Evolutionary conservation across 2,888 invertebrate genomes (phyloP), one percentile per base, ranked within the genome.

Genomic region (Glaucopsyche alexis): DNA sequence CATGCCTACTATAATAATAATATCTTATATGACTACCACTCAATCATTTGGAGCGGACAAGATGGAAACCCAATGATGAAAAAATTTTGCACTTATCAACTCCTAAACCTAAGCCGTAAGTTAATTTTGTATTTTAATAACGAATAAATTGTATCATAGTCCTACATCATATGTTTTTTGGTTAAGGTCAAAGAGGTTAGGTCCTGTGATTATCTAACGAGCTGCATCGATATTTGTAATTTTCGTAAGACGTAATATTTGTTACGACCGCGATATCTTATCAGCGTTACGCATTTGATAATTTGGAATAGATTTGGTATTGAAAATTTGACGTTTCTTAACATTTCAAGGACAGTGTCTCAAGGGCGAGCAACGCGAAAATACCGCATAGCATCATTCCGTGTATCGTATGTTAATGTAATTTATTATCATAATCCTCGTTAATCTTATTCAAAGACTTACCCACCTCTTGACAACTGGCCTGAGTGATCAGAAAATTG

Each of bases 401-500:
- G 76, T 77, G 70, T 50, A 71, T 67, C 67, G 40, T 52, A 75
- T 72, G 55, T 72, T 52, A 73, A 70, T 49, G 45, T 60, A 52
- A 69, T 65, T 67, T 65, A 66, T 42, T 13, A 42, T 50, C 11
- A 19, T 40, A 19, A 16, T 42, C 42, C 52, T 55, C 19, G 45
- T 6, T 67, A 67, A 52, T 52, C 67, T 50, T 50, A 50, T 66
- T 75, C 75, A 76, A 87, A 91, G 93, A 95, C 95, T 95, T 95
- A 95, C 95, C 95, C 93, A 96, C 96, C 96, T 96, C 95, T 95
- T 95, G 95, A 94, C 95, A 95, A 92, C 94, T 94, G 89, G 95
- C 95, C 90, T 94, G 93, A 85, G 94, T 92, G 85, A 95, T 88
- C 86, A 95, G 88, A 89, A 93, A 93, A 87, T 93, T 92, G 84